Base-by-base conservation (phyloP, 2,113 vertebrate species). In the Grus americana region DNA sequence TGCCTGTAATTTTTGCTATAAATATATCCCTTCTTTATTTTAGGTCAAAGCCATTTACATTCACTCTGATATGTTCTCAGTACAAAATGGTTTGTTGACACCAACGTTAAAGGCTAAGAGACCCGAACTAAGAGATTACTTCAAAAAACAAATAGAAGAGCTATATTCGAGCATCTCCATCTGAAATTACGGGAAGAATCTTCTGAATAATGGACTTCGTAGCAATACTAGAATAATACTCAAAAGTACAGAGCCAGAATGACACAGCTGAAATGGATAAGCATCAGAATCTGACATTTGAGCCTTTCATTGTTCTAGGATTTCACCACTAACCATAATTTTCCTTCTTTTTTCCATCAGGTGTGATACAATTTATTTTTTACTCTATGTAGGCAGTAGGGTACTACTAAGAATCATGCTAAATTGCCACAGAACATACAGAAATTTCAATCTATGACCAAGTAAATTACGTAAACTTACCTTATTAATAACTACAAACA, bases 11-110 rank as follows among this genome's bases (percentile, higher is more conserved):
- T 72, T 86, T 61, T 93, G 20, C 85, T 91, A 42, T 88, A 90
- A 92, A 92, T 93, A 32, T 84, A 29, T 95, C 93, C 78, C 96
- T 89, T 95, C 97, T 97, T 86, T 71, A 70, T 95, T 95, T 80
- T 93, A 99, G 99, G 99, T 99, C 91, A 99, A 99, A 98, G 99
- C 99, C 97, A 98, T 99, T 98, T 98, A 99, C 96, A 97, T 99
- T 97, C 99, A 99, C 91, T 98, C 97, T 42, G 99, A 99, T 63
- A 99, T 99, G 99, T 99, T 99, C 98, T 99, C 99, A 47, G 99
- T 99, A 90, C 96, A 99, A 92, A 99, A 99, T 14, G 99, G 99
- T 94, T 98, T 99, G 97, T 97, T 99, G 98, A 99, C 99, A 5
- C 99, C 99, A 10, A 99, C 99, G 2, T 95, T 99, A 92, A 99